Evolutionary conservation across 1,140 invertebrate genomes (phyloP), one percentile per base, ranked within the genome.

Genomic region (Adelges cooleyi): DNA sequence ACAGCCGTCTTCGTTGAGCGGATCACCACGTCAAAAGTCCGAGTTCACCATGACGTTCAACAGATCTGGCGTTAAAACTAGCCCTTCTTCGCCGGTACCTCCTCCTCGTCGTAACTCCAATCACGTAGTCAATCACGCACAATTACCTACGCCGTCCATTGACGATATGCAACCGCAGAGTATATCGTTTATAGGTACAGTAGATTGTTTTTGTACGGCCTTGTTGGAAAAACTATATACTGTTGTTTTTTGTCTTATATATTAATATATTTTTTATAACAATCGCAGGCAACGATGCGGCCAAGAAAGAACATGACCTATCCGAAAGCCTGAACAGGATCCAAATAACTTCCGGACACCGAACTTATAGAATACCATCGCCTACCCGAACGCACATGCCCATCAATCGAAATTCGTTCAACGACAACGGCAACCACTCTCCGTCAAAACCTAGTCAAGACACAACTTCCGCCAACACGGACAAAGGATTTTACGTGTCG

Each of bases 401-500:
- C 40, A 65, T 66, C 62, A 69, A 65, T 67, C 67, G 74, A 76
- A 70, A 69, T 9, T 23, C 67, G 23, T 65, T 66, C 49, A 69
- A 54, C 59, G 68, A 75, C 75, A 70, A 69, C 6, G 54, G 49
- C 65, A 72, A 54, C 44, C 67, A 69, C 50, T 67, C 74, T n/a
- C 77, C 75, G 33, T 62, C 56, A 0, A 20, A 62, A 0, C 17
- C 42, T 48, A 62, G 25, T 48, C 56, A 62, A 22, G 42, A 62
- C 33, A 22, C 42, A 22, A 15, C n/a, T n/a, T 25, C 38, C n/a
- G 81, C 80, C 68, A 71, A 69, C 23, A 73, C 69, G 20, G 86
- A 91, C 74, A 90, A 90, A 77, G 90, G 91, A n/a, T 96, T 96
- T 77, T 94, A 95, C 74, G 92, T 95, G 72, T 90, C 90, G 22